Conservation (phyloP, 2,113 vertebrate genomes). For the Kryptolebias marmoratus region DNA sequence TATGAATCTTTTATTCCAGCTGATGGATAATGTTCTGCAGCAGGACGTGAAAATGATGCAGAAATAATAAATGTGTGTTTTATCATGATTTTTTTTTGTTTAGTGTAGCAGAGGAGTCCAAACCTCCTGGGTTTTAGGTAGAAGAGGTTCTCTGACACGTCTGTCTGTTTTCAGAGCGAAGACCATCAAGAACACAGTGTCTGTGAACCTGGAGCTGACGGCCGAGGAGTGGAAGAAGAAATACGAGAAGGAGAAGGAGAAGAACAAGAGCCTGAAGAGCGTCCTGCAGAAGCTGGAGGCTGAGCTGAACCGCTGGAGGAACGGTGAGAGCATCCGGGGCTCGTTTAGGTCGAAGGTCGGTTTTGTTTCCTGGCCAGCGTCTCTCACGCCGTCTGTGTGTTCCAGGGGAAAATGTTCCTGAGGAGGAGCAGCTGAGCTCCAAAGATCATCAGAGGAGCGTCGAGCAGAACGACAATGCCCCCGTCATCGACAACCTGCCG, state of each 20-base stretch:
- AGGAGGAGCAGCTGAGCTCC: slow-evolving; percentile 87
- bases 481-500: slow-evolving; percentile 84
- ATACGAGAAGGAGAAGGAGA: slow-evolving; percentile 93
- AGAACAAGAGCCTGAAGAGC: slow-evolving; percentile 88
- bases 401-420: slow-evolving; percentile 89
- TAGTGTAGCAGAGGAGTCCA: too few species aligned
- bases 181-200: slow-evolving; percentile 96
- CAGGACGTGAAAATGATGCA: too few species aligned
- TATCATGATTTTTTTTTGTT: too few species aligned
- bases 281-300: slow-evolving; percentile 88
- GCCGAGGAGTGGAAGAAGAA: slow-evolving; percentile 98
- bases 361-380: too few species aligned
- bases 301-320: slow-evolving; percentile 91
- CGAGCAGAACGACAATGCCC: slow-evolving; percentile 87
- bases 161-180: slow-evolving; percentile 83
- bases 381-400: not conserved
- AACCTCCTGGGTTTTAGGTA: too few species aligned
- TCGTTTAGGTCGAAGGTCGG: too few species aligned
- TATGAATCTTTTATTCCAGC: too few species aligned
- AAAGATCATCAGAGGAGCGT: slow-evolving; percentile 89
- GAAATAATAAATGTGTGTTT: too few species aligned
- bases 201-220: slow-evolving; percentile 93
- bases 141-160: too few species aligned
- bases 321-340: slow-evolving; percentile 75
- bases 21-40: too few species aligned